Percentiles rank a stretch among this genome's conserved stretches.
phyloP scores from a whole-genome alignment of 2,888 invertebrate genomes.

The Clunio marinus region DNA sequence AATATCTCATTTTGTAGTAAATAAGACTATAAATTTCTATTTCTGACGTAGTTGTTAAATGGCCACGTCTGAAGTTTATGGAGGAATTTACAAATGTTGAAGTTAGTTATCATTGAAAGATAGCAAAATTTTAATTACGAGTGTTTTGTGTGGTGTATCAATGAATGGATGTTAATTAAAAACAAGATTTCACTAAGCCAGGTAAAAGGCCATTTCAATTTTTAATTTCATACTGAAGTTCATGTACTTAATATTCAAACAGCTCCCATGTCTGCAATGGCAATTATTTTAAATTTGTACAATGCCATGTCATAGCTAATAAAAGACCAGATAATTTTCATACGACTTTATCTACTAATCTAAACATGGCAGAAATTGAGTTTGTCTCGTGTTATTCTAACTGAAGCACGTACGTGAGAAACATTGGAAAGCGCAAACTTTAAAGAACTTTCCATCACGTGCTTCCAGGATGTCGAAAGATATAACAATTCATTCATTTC shows the following conservation, averaged over 20 bases:
- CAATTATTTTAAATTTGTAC: conserved; percentile 13
- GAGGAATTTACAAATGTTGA: too few relatives aligned
- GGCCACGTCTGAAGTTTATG: too few relatives aligned
- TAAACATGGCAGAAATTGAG: conserved; percentile 23
- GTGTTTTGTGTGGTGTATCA: too few relatives aligned
- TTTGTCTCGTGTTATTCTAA: not conserved
- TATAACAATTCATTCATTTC: not conserved
- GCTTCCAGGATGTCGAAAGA: not conserved
- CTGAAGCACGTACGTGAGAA: not conserved
- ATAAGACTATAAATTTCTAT: conserved; percentile 19
- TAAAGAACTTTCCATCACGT: conserved; percentile 19
- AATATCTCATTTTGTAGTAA: conserved; percentile 4
- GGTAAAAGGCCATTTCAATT: too few relatives aligned
- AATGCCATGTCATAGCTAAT: conserved; percentile 7
- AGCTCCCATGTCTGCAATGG: not conserved
- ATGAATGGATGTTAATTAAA: too few relatives aligned
- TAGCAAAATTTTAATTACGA: too few relatives aligned
- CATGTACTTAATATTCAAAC: too few relatives aligned
- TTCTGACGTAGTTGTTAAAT: not conserved
- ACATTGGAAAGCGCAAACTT: conserved; percentile 2
- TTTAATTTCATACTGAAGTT: too few relatives aligned
- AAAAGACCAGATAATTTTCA: conserved; percentile 1
- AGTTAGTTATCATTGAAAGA: too few relatives aligned
- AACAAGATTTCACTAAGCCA: too few relatives aligned
- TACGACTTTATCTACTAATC: conserved; percentile 7